Percentiles rank a stretch among this genome's conserved stretches.
These are phyloP conservation scores for Percopsis omiscomaycus DNA, from an alignment of 2,797 vertebrate genomes.

Conservation along the genomic window DNA sequence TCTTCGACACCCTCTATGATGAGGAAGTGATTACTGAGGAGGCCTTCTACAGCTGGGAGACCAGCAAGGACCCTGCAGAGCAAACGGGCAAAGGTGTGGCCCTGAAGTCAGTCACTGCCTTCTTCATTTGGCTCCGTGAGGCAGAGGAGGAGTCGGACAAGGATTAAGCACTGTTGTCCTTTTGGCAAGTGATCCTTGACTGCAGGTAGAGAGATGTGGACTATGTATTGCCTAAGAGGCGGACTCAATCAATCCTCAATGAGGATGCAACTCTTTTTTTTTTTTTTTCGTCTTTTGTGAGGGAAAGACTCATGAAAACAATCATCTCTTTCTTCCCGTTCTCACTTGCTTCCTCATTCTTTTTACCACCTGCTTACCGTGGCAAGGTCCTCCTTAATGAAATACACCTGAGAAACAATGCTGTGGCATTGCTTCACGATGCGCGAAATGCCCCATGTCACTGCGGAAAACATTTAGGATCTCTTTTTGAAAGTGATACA, in stretches of 20 bases:
- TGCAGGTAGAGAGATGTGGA: constrained; percentile 50
- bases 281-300: constrained; percentile 53
- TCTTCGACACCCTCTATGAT: constrained; percentile 93
- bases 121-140: constrained; percentile 97
- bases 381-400: constrained; percentile 70
- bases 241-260: constrained; percentile 75
- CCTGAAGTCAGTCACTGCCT: constrained; percentile 94
- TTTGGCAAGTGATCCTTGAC: constrained; percentile 46
- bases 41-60: constrained; percentile 97
- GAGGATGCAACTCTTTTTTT: constrained; percentile 69
- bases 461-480: constrained; percentile 54
- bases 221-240: constrained; percentile 65
- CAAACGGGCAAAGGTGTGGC: constrained; percentile 96
- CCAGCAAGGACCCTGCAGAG: constrained; percentile 93
- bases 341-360: constrained; percentile 67
- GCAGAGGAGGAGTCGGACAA: constrained; percentile 96
- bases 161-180: constrained; percentile 78
- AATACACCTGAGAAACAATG: constrained; percentile 72
- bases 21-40: constrained; percentile 98
- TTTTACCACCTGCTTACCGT: constrained; percentile 66
- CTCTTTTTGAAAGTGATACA: constrained; percentile 61
- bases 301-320: constrained; percentile 69
- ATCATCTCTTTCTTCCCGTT: constrained; percentile 66
- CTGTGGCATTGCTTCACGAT: constrained; percentile 70
- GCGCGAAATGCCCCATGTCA: constrained; percentile 65